Evolutionary conservation across 2,888 invertebrate genomes (phyloP).

Genomic region (Ormyrus thymus): DNA sequence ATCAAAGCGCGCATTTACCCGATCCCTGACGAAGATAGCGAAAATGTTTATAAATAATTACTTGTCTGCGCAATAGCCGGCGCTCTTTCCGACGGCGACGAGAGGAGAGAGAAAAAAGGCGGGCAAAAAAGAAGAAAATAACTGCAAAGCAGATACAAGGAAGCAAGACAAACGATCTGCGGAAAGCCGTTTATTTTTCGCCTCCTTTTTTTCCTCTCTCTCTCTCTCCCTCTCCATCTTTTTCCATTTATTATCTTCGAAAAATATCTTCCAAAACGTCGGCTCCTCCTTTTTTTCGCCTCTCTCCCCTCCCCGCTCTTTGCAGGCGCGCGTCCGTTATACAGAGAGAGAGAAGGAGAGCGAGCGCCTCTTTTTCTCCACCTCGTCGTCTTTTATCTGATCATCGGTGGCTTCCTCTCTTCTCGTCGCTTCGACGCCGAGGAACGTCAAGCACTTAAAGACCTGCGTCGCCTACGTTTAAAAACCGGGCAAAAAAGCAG

Average conservation of each 20-base stretch:
- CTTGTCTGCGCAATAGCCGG: conserved; percentile 34
- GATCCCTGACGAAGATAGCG: conserved; percentile 4
- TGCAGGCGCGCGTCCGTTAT: background rate
- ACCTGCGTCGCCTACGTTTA: conserved; percentile 31
- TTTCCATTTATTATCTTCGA: conserved; percentile 48
- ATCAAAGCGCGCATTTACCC: conserved; percentile 46
- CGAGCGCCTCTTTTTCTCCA: background rate
- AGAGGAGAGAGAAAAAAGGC: too few relatives aligned
- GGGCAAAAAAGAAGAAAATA: background rate
- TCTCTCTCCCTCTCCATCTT: conserved; percentile 1
- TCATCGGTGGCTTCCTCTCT: conserved; percentile 16
- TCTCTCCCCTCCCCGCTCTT: background rate
- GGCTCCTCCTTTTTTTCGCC: conserved; percentile 7
- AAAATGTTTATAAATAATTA: conserved; percentile 49
- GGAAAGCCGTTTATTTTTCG: conserved; percentile 47
- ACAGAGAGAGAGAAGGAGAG: too few relatives aligned
- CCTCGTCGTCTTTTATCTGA: conserved; percentile 43
- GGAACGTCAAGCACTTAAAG: conserved; percentile 47
- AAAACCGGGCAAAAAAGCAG: conserved; percentile 42
- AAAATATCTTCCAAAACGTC: conserved; percentile 39
- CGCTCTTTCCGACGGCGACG: background rate
- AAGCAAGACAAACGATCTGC: conserved; percentile 49
- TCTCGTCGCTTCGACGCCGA: background rate
- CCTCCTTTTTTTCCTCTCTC: background rate
- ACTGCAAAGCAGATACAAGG: background rate